Evolutionary conservation across 2,797 vertebrate species (phyloP).

Genomic region (Meda fulgida): DNA sequence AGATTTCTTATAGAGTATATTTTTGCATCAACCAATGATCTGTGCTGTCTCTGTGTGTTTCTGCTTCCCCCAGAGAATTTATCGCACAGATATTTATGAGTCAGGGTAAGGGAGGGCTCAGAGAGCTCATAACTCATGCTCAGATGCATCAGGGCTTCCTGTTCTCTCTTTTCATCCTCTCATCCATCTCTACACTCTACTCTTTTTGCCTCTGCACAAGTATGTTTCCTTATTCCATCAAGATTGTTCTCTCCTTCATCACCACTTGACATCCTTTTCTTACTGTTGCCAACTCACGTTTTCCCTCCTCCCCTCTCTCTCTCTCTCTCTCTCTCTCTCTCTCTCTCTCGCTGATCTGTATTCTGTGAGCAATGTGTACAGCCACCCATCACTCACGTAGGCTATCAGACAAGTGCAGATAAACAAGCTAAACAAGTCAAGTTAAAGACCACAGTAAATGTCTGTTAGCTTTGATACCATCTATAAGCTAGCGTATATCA

Average conservation of each 20-base stretch:
- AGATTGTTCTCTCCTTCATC: constrained; percentile 8
- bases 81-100: constrained; percentile 47
- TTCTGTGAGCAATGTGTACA: constrained; percentile 22
- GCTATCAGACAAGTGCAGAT: constrained; percentile 15
- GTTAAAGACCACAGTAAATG: constrained; percentile 1
- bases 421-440: constrained; percentile 2
- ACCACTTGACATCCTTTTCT: constrained; percentile 3
- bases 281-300: neutral
- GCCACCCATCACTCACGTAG: constrained; percentile 19
- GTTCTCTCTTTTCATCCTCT: constrained; percentile 12
- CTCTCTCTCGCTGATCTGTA: constrained; percentile 9
- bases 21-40: neutral
- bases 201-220: neutral
- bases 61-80: neutral
- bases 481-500: neutral
- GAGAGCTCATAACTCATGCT: constrained; percentile 47
- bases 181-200: constrained; percentile 2
- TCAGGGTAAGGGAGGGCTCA: constrained; percentile 26
- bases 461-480: constrained; percentile 18
- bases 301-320: constrained; percentile 1
- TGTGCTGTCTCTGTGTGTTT: neutral
- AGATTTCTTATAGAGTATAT: neutral
- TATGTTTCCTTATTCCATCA: constrained; percentile 4
- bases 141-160: constrained; percentile 15
- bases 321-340: too few species aligned